phyloP scores from a whole-genome alignment of 2,888 invertebrate species.

The Orchesella flavescens region DNA sequence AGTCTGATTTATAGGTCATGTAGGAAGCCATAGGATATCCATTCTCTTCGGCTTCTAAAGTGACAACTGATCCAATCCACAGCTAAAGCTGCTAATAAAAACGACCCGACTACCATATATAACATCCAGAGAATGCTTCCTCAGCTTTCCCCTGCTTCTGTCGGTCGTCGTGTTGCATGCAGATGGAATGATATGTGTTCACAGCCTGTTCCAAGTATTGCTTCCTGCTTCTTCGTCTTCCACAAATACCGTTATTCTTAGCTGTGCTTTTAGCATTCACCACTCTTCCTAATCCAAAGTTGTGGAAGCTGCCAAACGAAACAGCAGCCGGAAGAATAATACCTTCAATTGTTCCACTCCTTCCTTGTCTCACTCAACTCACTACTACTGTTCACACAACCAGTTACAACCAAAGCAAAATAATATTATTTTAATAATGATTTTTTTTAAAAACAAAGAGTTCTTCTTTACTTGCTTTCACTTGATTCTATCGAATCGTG shows the following conservation, averaged over 20 bases:
- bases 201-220: background rate
- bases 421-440: too few species aligned
- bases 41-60: background rate
- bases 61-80: background rate
- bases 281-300: too few species aligned
- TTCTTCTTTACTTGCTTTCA: too few species aligned
- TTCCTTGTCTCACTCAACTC: background rate
- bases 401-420: too few species aligned
- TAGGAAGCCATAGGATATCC: conserved; percentile 28
- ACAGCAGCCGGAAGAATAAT: too few species aligned
- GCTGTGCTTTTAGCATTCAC: too few species aligned
- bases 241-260: too few species aligned
- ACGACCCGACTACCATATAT: background rate
- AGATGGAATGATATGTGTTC: background rate
- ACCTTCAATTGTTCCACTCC: background rate
- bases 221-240: background rate
- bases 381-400: background rate
- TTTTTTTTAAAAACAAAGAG: too few species aligned
- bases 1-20: conserved; percentile 5
- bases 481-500: too few species aligned
- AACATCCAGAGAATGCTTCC: background rate
- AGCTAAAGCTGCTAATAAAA: too few species aligned
- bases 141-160: conserved; percentile 15
- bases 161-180: background rate
- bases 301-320: too few species aligned